Evolutionary conservation across 2,113 vertebrate species (phyloP).

Genomic region (Atherinomorus stipes): DNA sequence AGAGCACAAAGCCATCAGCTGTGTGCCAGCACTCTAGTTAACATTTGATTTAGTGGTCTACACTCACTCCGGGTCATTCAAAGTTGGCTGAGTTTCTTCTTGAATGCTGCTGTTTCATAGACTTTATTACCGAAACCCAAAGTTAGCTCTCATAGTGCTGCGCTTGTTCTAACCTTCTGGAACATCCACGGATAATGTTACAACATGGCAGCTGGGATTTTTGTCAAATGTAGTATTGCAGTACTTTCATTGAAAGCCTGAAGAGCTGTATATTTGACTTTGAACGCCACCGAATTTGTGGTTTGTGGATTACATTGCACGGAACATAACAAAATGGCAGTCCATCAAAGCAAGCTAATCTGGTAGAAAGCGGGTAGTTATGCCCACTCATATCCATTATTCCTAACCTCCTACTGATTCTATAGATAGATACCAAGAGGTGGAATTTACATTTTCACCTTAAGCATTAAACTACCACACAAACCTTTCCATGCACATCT

Average conservation of each 20-base stretch:
- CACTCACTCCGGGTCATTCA: conserved; percentile 49
- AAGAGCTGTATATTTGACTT: conserved; percentile 18
- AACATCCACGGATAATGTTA: conserved; percentile 11
- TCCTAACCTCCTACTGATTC: background rate
- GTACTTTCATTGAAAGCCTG: conserved; percentile 14
- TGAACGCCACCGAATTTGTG: conserved; percentile 8
- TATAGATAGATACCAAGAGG: background rate
- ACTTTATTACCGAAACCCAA: conserved; percentile 41
- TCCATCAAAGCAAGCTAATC: background rate
- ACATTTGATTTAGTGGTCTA: conserved; percentile 65
- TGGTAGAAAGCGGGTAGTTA: background rate
- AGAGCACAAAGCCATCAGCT: conserved; percentile 61
- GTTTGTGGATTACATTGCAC: conserved; percentile 24
- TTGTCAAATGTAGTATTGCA: conserved; percentile 12
- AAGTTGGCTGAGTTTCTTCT: conserved; percentile 49
- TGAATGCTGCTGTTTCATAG: conserved; percentile 51
- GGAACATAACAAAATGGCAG: conserved; percentile 6
- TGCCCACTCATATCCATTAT: background rate
- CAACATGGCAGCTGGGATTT: conserved; percentile 5
- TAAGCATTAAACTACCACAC: too few relatives aligned
- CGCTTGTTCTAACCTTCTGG: conserved; percentile 12
- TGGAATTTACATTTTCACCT: background rate
- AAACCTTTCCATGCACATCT: too few relatives aligned
- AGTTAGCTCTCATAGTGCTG: conserved; percentile 8
- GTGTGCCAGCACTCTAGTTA: conserved; percentile 64